These are phyloP conservation scores for Listrodromus nycthemerus DNA, from an alignment of 2,888 invertebrate genomes.

Conservation along the genomic window DNA sequence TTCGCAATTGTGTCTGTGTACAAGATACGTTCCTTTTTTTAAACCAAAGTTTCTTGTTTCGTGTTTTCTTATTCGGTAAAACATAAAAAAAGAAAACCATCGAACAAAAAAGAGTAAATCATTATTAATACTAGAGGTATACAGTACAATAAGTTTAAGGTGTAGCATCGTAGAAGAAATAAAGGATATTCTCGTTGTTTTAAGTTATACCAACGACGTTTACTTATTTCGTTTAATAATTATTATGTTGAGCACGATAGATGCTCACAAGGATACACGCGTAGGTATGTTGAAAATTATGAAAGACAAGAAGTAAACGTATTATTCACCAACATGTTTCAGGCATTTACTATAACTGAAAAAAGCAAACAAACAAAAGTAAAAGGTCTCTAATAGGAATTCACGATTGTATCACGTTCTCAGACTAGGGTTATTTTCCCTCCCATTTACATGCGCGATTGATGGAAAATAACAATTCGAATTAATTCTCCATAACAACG, in stretches of 20 bases:
- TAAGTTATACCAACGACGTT: conserved; percentile 32
- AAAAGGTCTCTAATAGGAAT: background rate
- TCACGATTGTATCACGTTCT: conserved; percentile 34
- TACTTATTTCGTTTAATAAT: conserved; percentile 40
- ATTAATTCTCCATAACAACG: conserved; percentile 33
- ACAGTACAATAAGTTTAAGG: conserved; percentile 53
- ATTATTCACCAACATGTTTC: background rate
- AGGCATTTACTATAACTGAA: background rate
- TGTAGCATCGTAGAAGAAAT: conserved; percentile 56
- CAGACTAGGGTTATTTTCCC: conserved; percentile 32
- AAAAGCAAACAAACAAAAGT: conserved; percentile 6
- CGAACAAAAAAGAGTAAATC: conserved; percentile 10
- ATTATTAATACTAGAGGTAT: conserved; percentile 40
- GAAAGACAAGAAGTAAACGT: conserved; percentile 6
- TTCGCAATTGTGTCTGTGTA: conserved; percentile 48
- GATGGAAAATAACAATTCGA: conserved; percentile 17
- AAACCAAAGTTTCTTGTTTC: conserved; percentile 51
- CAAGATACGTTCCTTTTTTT: conserved; percentile 30
- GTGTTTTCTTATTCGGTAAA: conserved; percentile 24
- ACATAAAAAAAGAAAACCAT: conserved; percentile 2
- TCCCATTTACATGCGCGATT: background rate
- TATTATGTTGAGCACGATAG: conserved; percentile 30
- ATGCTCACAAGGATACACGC: background rate
- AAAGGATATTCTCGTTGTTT: conserved; percentile 63
- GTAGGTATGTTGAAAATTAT: conserved; percentile 21